A percentile compares a stretch with the other conserved stretches of the same genome.
These are phyloP conservation scores for Magallana gigas DNA, from an alignment of 1,140 invertebrate species.

Conservation along the genomic window DNA sequence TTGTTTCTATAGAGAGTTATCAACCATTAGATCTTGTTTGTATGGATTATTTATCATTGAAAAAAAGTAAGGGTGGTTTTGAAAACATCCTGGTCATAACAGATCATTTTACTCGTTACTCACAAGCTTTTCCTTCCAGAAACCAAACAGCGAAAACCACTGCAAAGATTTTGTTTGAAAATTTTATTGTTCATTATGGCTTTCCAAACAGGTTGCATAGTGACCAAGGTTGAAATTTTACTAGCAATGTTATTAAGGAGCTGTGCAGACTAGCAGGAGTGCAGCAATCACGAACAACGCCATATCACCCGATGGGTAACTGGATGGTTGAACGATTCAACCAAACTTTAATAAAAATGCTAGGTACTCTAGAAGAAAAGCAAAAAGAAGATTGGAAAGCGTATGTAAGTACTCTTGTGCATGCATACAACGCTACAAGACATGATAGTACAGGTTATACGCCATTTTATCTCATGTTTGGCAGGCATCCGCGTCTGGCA, in stretches of 20 bases:
- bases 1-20: neutral
- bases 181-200: conserved; percentile 74
- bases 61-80: conserved; percentile 8
- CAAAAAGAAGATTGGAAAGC: neutral
- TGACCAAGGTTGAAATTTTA: conserved; percentile 72
- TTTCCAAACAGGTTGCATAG: conserved; percentile 72
- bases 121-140: conserved; percentile 57
- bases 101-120: conserved; percentile 66
- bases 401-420: neutral
- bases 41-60: conserved; percentile 27
- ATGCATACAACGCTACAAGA: neutral
- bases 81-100: conserved; percentile 59
- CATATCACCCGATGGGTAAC: too few species aligned
- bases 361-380: neutral
- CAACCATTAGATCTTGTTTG: conserved; percentile 24
- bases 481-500: too few species aligned
- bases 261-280: conserved; percentile 49
- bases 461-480: too few species aligned
- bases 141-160: conserved; percentile 66
- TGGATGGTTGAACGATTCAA: conserved; percentile 2
- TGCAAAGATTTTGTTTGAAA: conserved; percentile 71
- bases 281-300: conserved; percentile 4
- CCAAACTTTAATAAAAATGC: neutral
- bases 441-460: neutral
- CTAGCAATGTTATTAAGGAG: conserved; percentile 48